Evolutionary conservation across 2,888 invertebrate genomes (phyloP).

Genomic region (Pemphredon lugubris): DNA sequence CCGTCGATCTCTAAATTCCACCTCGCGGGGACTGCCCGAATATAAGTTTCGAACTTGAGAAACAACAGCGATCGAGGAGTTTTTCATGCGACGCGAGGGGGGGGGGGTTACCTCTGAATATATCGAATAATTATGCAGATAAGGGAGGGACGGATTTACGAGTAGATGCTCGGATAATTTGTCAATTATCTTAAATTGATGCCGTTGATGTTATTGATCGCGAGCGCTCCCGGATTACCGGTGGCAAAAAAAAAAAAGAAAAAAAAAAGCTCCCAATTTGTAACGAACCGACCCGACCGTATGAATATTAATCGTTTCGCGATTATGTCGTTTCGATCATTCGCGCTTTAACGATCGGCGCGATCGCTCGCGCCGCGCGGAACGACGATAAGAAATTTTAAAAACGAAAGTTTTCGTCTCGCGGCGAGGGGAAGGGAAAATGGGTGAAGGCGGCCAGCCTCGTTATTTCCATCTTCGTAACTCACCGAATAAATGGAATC

Average conservation of each 20-base stretch:
- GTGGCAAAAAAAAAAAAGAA: slow-evolving; percentile 5
- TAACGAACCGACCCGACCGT: slow-evolving; percentile 3
- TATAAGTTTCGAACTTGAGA: background rate
- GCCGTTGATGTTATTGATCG: slow-evolving; percentile 21
- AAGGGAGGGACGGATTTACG: slow-evolving; percentile 5
- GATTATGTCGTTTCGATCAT: slow-evolving; percentile 24
- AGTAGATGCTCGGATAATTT: slow-evolving; percentile 15
- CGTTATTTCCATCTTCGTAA: slow-evolving; percentile 12
- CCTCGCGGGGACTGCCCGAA: no score
- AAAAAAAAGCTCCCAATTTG: slow-evolving; percentile 11
- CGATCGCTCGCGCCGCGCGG: slow-evolving; percentile 11
- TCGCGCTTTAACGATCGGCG: background rate
- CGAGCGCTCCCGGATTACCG: background rate
- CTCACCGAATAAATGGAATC: slow-evolving; percentile 5
- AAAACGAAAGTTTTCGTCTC: slow-evolving; percentile 42
- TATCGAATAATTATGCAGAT: slow-evolving; percentile 5
- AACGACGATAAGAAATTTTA: slow-evolving; percentile 38
- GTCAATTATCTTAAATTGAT: slow-evolving; percentile 30
- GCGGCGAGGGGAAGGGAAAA: slow-evolving; percentile 35
- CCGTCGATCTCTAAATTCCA: background rate
- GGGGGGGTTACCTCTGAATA: no score
- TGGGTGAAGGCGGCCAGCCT: slow-evolving; percentile 33
- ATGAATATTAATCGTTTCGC: slow-evolving; percentile 35
- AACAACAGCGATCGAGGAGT: background rate
- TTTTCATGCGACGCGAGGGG: background rate